A percentile compares a stretch with the other conserved stretches of the same genome.
Conservation (phyloP, 2,888 invertebrate species). For the Camponotus fellah region DNA sequence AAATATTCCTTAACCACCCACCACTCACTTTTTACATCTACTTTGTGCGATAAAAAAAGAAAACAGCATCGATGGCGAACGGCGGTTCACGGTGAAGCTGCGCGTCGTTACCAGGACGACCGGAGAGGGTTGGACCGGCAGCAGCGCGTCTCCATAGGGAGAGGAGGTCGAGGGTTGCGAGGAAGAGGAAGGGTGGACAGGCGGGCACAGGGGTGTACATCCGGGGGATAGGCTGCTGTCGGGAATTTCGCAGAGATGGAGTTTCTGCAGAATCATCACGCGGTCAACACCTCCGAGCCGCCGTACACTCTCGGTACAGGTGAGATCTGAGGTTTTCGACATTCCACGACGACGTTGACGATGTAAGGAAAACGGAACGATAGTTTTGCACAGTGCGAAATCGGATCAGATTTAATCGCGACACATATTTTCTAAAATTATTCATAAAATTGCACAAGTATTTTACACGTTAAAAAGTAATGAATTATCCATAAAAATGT, state of each 20-base stretch:
- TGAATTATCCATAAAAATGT: neutral
- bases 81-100: conserved; percentile 59
- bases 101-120: conserved; percentile 84
- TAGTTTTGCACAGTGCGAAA: conserved; percentile 9
- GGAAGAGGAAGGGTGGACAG: conserved; percentile 75
- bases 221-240: conserved; percentile 81
- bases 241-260: conserved; percentile 85
- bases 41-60: neutral
- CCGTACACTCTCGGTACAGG: conserved; percentile 84
- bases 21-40: conserved; percentile 9
- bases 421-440: neutral
- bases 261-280: conserved; percentile 86
- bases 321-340: conserved; percentile 61
- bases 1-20: neutral
- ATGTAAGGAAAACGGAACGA: neutral
- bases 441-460: neutral
- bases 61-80: conserved; percentile 40
- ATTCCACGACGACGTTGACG: neutral
- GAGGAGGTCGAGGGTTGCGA: conserved; percentile 69
- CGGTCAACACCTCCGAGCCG: conserved; percentile 85
- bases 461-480: neutral
- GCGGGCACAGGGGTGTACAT: conserved; percentile 82
- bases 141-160: conserved; percentile 75
- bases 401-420: neutral
- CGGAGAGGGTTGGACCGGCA: conserved; percentile 83